Evolutionary conservation across 92 coral and sea anemone genomes (phyloP).

Genomic region (Porites cylindrica): DNA sequence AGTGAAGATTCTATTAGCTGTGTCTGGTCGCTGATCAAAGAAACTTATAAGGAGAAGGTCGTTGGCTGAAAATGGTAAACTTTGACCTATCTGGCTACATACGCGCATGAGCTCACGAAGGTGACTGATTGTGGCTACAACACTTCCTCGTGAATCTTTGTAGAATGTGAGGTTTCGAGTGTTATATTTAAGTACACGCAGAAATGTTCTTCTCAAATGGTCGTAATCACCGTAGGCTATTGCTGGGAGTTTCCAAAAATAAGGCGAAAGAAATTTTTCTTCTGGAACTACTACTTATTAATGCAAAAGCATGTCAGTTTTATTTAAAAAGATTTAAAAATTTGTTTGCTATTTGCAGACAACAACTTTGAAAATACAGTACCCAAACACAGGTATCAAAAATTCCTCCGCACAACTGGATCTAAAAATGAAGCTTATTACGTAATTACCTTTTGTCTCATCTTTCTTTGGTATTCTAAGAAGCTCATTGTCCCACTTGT

Average conservation of each 20-base stretch:
- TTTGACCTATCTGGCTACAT: conserved; percentile 9
- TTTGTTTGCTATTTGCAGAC: too few relatives aligned
- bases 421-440: too few relatives aligned
- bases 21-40: conserved; percentile 52
- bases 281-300: not conserved
- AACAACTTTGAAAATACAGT: too few relatives aligned
- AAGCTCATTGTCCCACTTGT: too few relatives aligned
- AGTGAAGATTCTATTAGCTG: conserved; percentile 38
- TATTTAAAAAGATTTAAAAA: too few relatives aligned
- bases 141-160: not conserved
- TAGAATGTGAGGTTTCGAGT: conserved; percentile 43
- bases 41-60: conserved; percentile 5
- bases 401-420: too few relatives aligned
- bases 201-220: conserved; percentile 42
- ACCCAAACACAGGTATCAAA: too few relatives aligned
- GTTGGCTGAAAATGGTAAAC: conserved; percentile 31
- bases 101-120: conserved; percentile 27
- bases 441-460: too few relatives aligned
- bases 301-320: too few relatives aligned
- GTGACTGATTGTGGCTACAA: conserved; percentile 41
- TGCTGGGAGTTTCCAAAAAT: conserved; percentile 50
- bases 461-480: too few relatives aligned
- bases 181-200: conserved; percentile 38
- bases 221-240: conserved; percentile 44
- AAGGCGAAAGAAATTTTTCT: conserved; percentile 46